Evolutionary conservation across 2,888 invertebrate genomes (phyloP).

Genomic region (Pyrrhia umbra): DNA sequence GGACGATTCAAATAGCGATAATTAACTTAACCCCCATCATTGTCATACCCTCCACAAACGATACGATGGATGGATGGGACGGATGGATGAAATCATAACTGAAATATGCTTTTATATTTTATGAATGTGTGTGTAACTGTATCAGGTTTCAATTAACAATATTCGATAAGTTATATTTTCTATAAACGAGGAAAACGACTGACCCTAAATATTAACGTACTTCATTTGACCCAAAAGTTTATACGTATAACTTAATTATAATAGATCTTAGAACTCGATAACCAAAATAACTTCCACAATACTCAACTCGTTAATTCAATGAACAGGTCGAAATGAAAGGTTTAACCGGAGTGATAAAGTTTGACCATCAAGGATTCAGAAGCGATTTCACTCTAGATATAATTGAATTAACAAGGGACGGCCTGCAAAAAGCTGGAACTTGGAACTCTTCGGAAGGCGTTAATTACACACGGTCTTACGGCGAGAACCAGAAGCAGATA

Average conservation of each 20-base stretch:
- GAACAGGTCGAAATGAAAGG: slow-evolving; percentile 97
- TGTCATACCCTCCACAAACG: slow-evolving; percentile 20
- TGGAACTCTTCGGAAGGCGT: slow-evolving; percentile 97
- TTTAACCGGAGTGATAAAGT: slow-evolving; percentile 97
- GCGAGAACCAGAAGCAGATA: slow-evolving; percentile 96
- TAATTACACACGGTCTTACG: slow-evolving; percentile 96
- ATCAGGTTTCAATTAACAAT: slow-evolving; percentile 39
- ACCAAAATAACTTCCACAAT: slow-evolving; percentile 53
- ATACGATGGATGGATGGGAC: no score
- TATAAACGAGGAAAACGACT: slow-evolving; percentile 21
- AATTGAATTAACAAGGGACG: slow-evolving; percentile 96
- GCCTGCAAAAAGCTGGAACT: slow-evolving; percentile 95
- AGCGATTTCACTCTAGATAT: slow-evolving; percentile 97
- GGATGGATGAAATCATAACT: slow-evolving; percentile 6
- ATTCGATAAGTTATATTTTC: slow-evolving; percentile 21
- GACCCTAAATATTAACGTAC: slow-evolving; percentile 11
- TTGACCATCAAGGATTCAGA: slow-evolving; percentile 98
- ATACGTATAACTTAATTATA: slow-evolving; percentile 42
- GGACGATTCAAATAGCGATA: slow-evolving; percentile 19
- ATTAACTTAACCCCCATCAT: slow-evolving; percentile 16
- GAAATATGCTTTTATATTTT: slow-evolving; percentile 28
- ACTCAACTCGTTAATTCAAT: slow-evolving; percentile 68
- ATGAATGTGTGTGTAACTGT: slow-evolving; percentile 9
- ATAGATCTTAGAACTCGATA: slow-evolving; percentile 58
- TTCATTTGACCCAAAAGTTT: slow-evolving; percentile 42